Evolutionary conservation across 2,113 vertebrate genomes (phyloP).

Genomic region (Eulemur rufifrons): DNA sequence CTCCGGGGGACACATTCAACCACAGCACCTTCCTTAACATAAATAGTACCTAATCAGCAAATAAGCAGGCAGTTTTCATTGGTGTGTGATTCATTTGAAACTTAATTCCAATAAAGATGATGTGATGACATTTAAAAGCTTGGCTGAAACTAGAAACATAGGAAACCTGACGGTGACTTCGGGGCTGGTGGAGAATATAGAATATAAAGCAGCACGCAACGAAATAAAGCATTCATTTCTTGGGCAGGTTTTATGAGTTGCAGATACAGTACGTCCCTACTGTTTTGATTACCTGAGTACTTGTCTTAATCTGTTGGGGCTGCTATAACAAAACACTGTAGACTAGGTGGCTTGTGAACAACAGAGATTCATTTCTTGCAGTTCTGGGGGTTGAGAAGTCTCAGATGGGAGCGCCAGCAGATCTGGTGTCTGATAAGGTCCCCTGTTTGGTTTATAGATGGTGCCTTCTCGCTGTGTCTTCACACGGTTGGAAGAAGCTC

Average conservation of each 20-base stretch:
- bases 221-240: background rate
- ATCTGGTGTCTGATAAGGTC: background rate
- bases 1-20: background rate
- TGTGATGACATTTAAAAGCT: constrained; percentile 18
- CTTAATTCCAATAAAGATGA: constrained; percentile 36
- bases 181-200: background rate
- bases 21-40: background rate
- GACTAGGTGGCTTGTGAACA: background rate
- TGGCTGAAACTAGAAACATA: constrained; percentile 55
- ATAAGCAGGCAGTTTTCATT: background rate
- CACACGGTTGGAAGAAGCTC: background rate
- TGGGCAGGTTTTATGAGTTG: background rate
- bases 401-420: background rate
- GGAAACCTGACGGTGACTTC: constrained; percentile 42
- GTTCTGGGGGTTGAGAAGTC: background rate
- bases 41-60: constrained; percentile 37
- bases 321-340: background rate
- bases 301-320: background rate
- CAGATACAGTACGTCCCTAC: background rate
- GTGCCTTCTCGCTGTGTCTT: background rate
- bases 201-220: background rate
- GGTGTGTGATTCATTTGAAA: constrained; percentile 54
- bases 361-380: background rate
- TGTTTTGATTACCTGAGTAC: background rate
- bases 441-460: background rate